Percentiles rank a stretch among this genome's conserved stretches.
Conservation (phyloP, 30 jellyfish, hydroid and myxozoan species). For the Cassiopea xamachana region DNA sequence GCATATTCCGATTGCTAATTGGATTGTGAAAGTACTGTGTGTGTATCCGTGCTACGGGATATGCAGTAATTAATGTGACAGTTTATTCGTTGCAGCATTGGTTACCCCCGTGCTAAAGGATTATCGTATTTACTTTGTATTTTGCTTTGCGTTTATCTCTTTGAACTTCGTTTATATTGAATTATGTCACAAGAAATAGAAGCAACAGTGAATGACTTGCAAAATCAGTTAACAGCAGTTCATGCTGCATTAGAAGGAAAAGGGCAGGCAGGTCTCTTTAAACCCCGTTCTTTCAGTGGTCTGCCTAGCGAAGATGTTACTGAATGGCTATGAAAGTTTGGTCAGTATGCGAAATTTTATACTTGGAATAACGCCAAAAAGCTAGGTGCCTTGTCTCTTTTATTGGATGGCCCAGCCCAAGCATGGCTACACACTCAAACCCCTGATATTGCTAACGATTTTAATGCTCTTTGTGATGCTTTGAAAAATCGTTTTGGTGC, state of each 20-base stretch:
- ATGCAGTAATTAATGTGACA: too few species aligned
- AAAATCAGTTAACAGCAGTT: conserved; percentile 22
- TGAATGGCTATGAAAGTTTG: conserved; percentile 23
- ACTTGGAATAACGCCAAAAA: conserved; percentile 20
- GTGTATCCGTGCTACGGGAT: too few species aligned
- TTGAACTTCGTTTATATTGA: background rate
- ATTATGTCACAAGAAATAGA: too few species aligned
- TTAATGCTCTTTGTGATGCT: background rate
- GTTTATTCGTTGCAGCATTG: too few species aligned
- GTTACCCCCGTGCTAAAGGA: too few species aligned
- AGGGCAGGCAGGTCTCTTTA: conserved; percentile 41
- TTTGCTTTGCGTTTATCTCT: background rate
- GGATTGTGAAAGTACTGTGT: too few species aligned
- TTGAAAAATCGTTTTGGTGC: conserved; percentile 31
- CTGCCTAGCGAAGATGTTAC: conserved; percentile 7
- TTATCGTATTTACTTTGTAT: too few species aligned
- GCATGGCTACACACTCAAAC: conserved; percentile 33
- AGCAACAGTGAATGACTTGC: conserved; percentile 22
- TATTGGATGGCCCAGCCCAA: conserved; percentile 44
- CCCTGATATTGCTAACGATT: background rate
- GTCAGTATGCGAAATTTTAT: background rate
- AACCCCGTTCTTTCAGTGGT: conserved; percentile 35
- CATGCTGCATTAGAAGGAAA: conserved; percentile 46
- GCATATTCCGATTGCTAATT: too few species aligned
- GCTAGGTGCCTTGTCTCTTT: conserved; percentile 2